These are phyloP conservation scores for Psophia crepitans DNA, from an alignment of 2,113 vertebrate species.

Conservation along the genomic window DNA sequence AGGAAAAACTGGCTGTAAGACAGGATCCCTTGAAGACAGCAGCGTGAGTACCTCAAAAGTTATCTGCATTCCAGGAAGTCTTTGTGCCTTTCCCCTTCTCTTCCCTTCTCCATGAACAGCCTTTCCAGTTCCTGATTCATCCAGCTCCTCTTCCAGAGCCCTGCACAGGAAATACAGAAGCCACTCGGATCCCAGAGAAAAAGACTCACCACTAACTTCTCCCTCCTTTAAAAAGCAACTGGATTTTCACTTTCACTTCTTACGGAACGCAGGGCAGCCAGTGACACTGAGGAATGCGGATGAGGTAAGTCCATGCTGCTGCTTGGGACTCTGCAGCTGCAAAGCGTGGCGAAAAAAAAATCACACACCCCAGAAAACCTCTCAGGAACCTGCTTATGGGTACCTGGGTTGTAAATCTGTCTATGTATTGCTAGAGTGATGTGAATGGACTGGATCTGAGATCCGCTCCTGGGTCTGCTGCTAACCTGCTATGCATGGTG, in stretches of 20 bases:
- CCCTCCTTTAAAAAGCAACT: neutral
- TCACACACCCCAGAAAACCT: accelerated
- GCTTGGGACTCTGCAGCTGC: accelerated
- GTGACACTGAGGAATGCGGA: accelerated
- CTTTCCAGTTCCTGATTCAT: neutral
- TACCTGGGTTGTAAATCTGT: too few species aligned
- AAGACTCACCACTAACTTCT: accelerated
- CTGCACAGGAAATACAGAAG: accelerated
- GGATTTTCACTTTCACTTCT: neutral
- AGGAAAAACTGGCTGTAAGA: neutral
- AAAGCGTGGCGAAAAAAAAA: accelerated
- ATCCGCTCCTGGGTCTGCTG: neutral
- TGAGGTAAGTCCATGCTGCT: accelerated
- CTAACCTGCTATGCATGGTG: accelerated
- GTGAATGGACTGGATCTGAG: neutral
- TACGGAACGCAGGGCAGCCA: accelerated
- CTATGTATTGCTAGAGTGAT: accelerated
- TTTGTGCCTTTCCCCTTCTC: neutral
- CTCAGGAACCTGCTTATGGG: neutral
- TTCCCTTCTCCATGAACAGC: neutral
- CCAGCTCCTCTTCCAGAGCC: neutral
- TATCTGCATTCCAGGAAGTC: neutral
- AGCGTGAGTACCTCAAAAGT: neutral
- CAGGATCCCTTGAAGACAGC: neutral
- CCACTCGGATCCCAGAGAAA: neutral